phyloP scores from a whole-genome alignment of 64 coral and sea anemone genomes.

The Montipora cactus region DNA sequence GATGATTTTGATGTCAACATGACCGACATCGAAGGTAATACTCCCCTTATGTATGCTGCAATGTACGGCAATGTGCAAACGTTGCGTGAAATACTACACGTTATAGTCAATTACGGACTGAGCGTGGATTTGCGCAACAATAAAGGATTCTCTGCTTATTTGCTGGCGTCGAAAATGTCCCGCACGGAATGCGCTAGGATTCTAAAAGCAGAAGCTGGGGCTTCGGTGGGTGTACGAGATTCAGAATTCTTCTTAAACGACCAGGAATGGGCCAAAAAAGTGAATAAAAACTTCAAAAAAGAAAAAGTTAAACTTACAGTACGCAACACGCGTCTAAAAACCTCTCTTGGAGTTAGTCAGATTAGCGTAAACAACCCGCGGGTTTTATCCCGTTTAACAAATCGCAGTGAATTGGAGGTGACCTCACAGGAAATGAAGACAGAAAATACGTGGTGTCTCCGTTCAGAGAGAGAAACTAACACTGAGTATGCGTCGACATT shows the following conservation, averaged over 20 bases:
- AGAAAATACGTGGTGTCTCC: slow-evolving; percentile 1
- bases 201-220: slow-evolving; percentile 77
- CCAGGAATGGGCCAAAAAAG: slow-evolving; percentile 90
- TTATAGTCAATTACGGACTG: slow-evolving; percentile 78
- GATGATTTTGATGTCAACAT: slow-evolving; percentile 87
- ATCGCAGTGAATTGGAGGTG: slow-evolving; percentile 48
- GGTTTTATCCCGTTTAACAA: slow-evolving; percentile 63
- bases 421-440: not conserved
- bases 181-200: slow-evolving; percentile 76
- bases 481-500: not conserved
- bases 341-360: slow-evolving; percentile 43
- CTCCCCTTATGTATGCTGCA: slow-evolving; percentile 85
- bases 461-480: not conserved
- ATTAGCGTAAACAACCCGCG: not conserved
- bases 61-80: slow-evolving; percentile 75
- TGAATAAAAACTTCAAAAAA: slow-evolving; percentile 62
- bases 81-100: slow-evolving; percentile 62
- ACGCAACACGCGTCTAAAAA: slow-evolving; percentile 55
- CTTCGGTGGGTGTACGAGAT: slow-evolving; percentile 82
- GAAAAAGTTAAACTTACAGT: not conserved
- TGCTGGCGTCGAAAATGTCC: slow-evolving; percentile 84
- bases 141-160: slow-evolving; percentile 92
- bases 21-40: slow-evolving; percentile 83
- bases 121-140: slow-evolving; percentile 91
- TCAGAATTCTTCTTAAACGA: slow-evolving; percentile 86